phyloP scores from a whole-genome alignment of 2,113 vertebrate genomes.

The Strigops habroptila region DNA sequence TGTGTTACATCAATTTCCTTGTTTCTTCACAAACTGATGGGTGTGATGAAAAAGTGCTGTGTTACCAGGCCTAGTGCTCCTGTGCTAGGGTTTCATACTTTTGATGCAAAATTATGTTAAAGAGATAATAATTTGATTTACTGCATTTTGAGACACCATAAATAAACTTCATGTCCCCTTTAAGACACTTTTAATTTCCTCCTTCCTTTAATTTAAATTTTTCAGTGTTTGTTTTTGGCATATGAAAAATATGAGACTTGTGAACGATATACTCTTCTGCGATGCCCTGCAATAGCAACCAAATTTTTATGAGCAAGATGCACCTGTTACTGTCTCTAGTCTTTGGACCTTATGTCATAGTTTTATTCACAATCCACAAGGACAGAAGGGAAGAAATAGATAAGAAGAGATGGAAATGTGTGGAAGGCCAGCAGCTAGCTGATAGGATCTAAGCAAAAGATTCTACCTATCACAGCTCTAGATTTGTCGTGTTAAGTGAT shows the following conservation, averaged over 20 bases:
- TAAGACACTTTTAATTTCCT: background rate
- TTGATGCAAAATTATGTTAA: background rate
- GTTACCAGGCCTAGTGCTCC: background rate
- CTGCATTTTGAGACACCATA: background rate
- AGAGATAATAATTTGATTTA: background rate
- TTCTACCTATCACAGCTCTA: background rate
- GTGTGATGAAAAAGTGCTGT: background rate
- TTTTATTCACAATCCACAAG: background rate
- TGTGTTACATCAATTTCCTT: background rate
- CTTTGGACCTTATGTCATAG: background rate
- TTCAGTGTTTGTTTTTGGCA: background rate
- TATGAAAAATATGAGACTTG: background rate
- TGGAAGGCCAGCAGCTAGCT: background rate
- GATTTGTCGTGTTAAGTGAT: background rate
- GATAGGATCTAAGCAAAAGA: background rate
- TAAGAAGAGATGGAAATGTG: background rate
- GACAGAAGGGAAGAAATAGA: background rate
- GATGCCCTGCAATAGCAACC: background rate
- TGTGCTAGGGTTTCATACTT: background rate
- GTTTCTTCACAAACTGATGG: background rate
- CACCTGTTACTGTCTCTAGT: background rate
- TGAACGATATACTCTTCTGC: background rate
- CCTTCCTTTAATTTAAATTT: background rate
- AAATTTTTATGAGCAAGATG: background rate
- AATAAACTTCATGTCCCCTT: background rate